Evolutionary conservation across 2,113 vertebrate genomes (phyloP), one percentile per base, ranked within the genome.

Genomic region (Sorex araneus): DNA sequence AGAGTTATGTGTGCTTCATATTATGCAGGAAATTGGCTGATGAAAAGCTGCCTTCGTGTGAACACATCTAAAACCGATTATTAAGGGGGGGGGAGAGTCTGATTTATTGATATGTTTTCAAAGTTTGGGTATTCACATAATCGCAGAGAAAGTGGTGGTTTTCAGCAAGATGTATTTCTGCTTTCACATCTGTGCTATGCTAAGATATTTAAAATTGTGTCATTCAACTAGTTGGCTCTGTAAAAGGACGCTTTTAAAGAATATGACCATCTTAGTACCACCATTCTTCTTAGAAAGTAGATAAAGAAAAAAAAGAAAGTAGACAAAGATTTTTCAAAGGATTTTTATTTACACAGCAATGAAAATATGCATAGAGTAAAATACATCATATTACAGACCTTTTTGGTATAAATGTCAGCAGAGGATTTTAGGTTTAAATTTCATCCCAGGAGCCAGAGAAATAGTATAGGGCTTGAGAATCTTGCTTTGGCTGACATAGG

Each of bases 371-470:
- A 64, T 34, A 40, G 70, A 74, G 40, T 93, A 32, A 84, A 77
- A 64, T 40, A 57, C 32, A 28, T 69, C 45, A 43, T 64, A 10
- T 63, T 74, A 34, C 0, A 82, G 76, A n/a, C n/a, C 28, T 40
- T 64, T 71, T 80, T 88, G 34, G 32, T 78, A 78, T 34, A 75
- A 90, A 88, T 50, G 18, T 84, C 25, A 70, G 74, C 19, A 66
- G 40, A 89, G 36, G 63, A 30, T 12, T 83, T 64, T 88, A 25
- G 50, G 93, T 43, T 74, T 74, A 74, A 74, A 93, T 86, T 64
- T 64, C 23, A 64, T 27, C 27, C 27, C 23, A 54, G 54, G 12
- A 19, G 12, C 54, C 54, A 12, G 54, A 16, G 54, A 54, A 16
- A 54, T 54, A 54, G 54, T 18, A 54, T 11, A 18, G 50, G 11